phyloP scores from a whole-genome alignment of 2,888 invertebrate genomes.

The Sesia apiformis region DNA sequence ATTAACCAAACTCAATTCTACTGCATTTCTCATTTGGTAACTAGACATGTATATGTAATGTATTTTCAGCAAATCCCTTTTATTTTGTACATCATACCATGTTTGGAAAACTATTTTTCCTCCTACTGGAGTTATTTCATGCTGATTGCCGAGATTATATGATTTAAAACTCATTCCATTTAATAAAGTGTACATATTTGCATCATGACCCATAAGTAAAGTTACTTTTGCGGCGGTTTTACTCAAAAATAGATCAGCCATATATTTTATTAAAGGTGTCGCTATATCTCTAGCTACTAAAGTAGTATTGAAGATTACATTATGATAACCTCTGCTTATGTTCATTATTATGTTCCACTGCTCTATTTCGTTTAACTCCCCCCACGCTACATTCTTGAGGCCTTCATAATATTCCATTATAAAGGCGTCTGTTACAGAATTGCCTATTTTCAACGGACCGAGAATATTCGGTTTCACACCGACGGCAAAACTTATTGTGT shows the following conservation, averaged over 20 bases:
- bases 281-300: slow-evolving; percentile 49
- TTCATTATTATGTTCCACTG: slow-evolving; percentile 37
- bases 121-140: slow-evolving; percentile 43
- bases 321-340: slow-evolving; percentile 42
- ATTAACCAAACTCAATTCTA: slow-evolving; percentile 25
- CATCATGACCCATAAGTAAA: slow-evolving; percentile 57
- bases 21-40: slow-evolving; percentile 37
- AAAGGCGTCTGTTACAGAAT: slow-evolving; percentile 52
- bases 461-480: slow-evolving; percentile 40
- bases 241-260: slow-evolving; percentile 32
- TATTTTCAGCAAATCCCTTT: slow-evolving; percentile 33
- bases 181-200: slow-evolving; percentile 48
- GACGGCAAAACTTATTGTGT: slow-evolving; percentile 22
- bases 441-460: slow-evolving; percentile 53
- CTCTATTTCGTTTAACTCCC: slow-evolving; percentile 20
- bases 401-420: slow-evolving; percentile 59
- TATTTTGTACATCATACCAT: slow-evolving; percentile 29
- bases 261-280: slow-evolving; percentile 35
- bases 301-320: slow-evolving; percentile 46
- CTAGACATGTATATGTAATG: slow-evolving; percentile 50
- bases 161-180: slow-evolving; percentile 36
- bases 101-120: slow-evolving; percentile 59
- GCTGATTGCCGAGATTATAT: slow-evolving; percentile 32
- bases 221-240: slow-evolving; percentile 25
- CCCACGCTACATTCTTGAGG: slow-evolving; percentile 56